Conservation (phyloP, 2,797 vertebrate genomes). For the Morus bassanus region DNA sequence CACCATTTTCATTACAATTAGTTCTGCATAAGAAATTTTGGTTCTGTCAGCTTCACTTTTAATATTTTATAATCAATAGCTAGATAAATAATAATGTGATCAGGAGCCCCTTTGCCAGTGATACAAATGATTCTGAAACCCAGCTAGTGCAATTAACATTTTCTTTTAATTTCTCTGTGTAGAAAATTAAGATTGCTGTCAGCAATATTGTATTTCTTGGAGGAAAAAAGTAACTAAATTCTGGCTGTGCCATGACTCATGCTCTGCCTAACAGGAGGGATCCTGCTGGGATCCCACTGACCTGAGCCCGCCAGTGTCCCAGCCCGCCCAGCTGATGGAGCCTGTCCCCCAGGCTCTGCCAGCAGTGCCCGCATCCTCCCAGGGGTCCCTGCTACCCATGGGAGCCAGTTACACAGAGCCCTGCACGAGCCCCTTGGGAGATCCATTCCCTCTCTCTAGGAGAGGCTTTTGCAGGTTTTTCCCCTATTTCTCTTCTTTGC, state of each 20-base stretch:
- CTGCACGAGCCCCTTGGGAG: background rate
- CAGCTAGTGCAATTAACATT: background rate
- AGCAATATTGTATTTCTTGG: background rate
- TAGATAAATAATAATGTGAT: background rate
- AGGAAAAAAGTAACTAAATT: background rate
- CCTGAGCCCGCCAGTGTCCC: background rate
- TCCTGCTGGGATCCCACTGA: background rate
- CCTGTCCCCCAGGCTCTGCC: background rate
- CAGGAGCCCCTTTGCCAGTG: background rate
- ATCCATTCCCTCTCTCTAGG: background rate
- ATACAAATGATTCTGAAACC: background rate
- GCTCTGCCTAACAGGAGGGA: background rate
- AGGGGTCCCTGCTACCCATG: background rate
- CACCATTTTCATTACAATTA: constrained; percentile 9
- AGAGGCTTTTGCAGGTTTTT: background rate
- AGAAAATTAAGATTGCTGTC: background rate
- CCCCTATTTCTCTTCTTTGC: background rate
- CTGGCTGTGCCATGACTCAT: background rate
- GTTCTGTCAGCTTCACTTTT: background rate
- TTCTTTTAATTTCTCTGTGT: background rate
- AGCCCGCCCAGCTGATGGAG: rapidly evolving
- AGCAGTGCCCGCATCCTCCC: background rate
- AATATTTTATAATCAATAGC: constrained; percentile 38
- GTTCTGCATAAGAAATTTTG: background rate
- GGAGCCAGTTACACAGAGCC: background rate